Base-by-base conservation (phyloP, 2,888 invertebrate species). In the Creontiades dilutus region DNA sequence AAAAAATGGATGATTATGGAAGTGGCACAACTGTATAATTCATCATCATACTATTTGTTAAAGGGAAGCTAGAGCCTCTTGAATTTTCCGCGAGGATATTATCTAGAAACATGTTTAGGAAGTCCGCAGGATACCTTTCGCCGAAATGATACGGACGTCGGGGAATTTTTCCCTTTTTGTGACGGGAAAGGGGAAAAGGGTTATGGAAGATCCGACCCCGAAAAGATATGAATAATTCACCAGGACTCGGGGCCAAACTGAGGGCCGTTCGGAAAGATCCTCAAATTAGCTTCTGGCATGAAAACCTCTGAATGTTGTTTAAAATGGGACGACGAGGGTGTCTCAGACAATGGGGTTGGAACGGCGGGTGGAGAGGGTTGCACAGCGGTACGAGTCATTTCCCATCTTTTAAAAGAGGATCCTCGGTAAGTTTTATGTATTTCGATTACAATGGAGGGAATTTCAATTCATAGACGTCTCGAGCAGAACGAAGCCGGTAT, bases 11-110 rank as follows among this genome's bases (percentile, higher is more conserved):
- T 23, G 68, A 68, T 68, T 68, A 27, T 27, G 19, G 4, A 52
- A 19, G 13, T 19, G 46, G 82, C 14, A 16, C 52, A n/a, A 52
- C 82, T 52, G 82, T 27, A 52, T 82, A 82, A 82, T 82, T 82
- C 82, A 82, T 82, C 82, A 82, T 82, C 52, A 82, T 48, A 52
- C 82, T 82, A 82, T 82, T 82, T 82, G 52, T 52, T 52, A 78
- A n/a, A 23, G 68, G 68, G 68, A n/a, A n/a, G n/a, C n/a, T n/a
- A n/a, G 68, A 27, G 68, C 19, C 7, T 68, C 23, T 68, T 68
- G 13, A 11, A 14, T 52, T 52, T 52, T 68, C 19, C 19, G 19
- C n/a, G 9, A 19, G 19, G 19, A 19, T 19, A 1, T 61, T 5
- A n/a, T 5, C 57, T n/a, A 5, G 57, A 16, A 57, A 57, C n/a